phyloP scores from a whole-genome alignment of 2,113 vertebrate species.

The Cyanistes caeruleus region DNA sequence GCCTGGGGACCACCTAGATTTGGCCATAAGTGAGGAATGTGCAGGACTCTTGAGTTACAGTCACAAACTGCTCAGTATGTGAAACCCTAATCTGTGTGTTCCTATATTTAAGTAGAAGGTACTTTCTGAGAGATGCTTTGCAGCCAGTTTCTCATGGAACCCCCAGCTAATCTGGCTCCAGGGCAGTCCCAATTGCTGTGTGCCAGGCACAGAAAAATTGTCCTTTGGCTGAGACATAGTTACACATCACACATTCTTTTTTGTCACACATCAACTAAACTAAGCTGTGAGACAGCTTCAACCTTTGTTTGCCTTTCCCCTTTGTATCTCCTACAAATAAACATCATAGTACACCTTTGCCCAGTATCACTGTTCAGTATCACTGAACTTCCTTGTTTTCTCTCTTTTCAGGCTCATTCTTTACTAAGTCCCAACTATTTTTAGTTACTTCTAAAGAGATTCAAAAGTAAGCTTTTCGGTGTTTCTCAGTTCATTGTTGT shows the following conservation, averaged over 20 bases:
- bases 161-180: not conserved
- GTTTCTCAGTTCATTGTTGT: not conserved
- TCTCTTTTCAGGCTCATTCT: not conserved
- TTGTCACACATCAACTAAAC: not conserved
- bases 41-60: not conserved
- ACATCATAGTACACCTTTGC: accelerated
- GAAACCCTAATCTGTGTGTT: not conserved
- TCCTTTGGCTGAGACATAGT: not conserved
- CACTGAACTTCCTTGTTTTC: not conserved
- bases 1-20: not conserved
- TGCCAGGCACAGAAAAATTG: too few species aligned
- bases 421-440: not conserved
- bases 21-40: accelerated
- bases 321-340: not conserved
- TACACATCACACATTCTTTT: not conserved
- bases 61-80: accelerated
- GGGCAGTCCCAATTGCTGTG: accelerated
- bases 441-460: not conserved
- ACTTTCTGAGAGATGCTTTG: not conserved
- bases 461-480: not conserved
- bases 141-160: not conserved
- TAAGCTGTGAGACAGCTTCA: not conserved
- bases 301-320: not conserved
- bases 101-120: not conserved
- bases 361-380: not conserved